These are phyloP conservation scores for Choloepus didactylus DNA, from an alignment of 2,797 vertebrate species.

Conservation along the genomic window DNA sequence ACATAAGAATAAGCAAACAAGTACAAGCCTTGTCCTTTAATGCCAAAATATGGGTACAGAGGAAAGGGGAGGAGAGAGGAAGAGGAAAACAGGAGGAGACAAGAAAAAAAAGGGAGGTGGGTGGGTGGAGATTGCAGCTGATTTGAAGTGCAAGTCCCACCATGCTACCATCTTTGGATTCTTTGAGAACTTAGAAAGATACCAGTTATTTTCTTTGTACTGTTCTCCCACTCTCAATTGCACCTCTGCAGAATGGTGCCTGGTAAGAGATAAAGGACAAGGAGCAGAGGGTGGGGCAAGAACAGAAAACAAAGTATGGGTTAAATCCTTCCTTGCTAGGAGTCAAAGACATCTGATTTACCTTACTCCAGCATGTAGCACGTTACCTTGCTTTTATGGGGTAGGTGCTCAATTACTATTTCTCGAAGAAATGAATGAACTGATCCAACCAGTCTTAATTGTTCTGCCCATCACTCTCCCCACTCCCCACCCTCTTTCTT, in stretches of 20 bases:
- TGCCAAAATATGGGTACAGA: neutral
- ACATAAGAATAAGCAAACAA: conserved; percentile 12
- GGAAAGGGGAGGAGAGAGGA: neutral
- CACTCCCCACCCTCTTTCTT: neutral
- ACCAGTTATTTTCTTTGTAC: neutral
- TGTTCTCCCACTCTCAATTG: neutral
- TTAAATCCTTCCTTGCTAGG: neutral
- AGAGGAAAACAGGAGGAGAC: neutral
- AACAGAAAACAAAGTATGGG: neutral
- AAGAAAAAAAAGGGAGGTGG: neutral
- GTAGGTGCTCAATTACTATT: neutral
- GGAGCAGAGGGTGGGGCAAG: neutral
- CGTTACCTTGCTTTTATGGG: neutral
- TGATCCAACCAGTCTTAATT: neutral
- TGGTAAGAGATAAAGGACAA: neutral
- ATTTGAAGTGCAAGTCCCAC: neutral
- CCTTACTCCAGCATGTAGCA: neutral
- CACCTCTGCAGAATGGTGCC: neutral
- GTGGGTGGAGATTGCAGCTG: neutral
- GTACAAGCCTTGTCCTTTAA: neutral
- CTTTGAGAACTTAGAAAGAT: neutral
- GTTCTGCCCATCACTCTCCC: neutral
- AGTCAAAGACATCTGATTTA: neutral
- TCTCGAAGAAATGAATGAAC: conserved; percentile 33
- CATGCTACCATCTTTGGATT: neutral